phyloP scores from a whole-genome alignment of 2,797 vertebrate species.

The Orientallactaga sibirica region DNA sequence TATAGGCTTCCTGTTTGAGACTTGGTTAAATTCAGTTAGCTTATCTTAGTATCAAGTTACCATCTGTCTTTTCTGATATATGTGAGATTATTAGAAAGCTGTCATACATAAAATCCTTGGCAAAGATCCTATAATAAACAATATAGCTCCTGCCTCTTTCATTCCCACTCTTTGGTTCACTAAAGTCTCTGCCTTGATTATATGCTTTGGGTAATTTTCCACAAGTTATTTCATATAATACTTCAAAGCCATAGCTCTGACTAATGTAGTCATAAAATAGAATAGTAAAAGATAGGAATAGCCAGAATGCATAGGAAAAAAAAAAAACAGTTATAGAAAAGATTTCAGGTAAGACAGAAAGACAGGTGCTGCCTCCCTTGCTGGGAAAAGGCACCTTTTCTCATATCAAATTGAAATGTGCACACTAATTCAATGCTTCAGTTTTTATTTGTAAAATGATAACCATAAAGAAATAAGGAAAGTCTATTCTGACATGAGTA shows the following conservation, averaged over 20 bases:
- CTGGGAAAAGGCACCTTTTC: not conserved
- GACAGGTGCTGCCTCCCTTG: not conserved
- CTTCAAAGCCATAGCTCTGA: not conserved
- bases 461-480: not conserved
- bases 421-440: conserved; percentile 19
- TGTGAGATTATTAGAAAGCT: not conserved
- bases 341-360: not conserved
- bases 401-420: not conserved
- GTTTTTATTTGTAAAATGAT: not conserved
- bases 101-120: not conserved
- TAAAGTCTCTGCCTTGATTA: not conserved
- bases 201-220: not conserved
- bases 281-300: not conserved
- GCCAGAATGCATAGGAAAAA: not conserved
- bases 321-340: not conserved
- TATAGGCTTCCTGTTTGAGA: not conserved
- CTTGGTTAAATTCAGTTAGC: not conserved
- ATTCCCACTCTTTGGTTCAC: not conserved
- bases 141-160: not conserved
- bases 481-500: too few relatives aligned
- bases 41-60: not conserved
- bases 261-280: not conserved
- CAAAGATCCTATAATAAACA: not conserved
- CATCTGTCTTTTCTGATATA: not conserved
- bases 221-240: not conserved